phyloP scores from a whole-genome alignment of 2,888 invertebrate genomes.

The Drosophila nigritarsus region DNA sequence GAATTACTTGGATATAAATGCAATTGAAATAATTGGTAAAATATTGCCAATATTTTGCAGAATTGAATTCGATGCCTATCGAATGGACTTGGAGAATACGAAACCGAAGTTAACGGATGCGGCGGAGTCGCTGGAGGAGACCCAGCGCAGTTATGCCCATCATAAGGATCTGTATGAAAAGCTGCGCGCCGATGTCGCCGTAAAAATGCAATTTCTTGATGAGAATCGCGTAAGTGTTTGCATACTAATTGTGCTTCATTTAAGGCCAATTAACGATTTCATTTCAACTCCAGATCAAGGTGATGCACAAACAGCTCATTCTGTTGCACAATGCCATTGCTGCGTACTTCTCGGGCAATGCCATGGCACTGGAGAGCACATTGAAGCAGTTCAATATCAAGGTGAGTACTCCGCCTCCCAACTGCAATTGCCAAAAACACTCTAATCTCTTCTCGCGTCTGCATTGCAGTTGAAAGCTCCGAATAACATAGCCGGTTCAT shows the following conservation, averaged over 20 bases:
- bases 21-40: background rate
- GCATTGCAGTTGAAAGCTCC: conserved; percentile 87
- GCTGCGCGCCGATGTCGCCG: conserved; percentile 95
- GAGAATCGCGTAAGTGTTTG: conserved; percentile 94
- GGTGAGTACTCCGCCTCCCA: conserved; percentile 83
- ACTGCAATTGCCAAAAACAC: background rate
- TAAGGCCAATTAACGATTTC: background rate
- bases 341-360: conserved; percentile 98
- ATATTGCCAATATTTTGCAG: conserved; percentile 84
- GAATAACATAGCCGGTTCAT: conserved; percentile 91
- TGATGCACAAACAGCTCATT: conserved; percentile 98
- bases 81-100: conserved; percentile 95
- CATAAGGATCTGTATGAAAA: conserved; percentile 97
- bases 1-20: background rate
- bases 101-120: conserved; percentile 87
- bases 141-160: conserved; percentile 92
- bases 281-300: conserved; percentile 91
- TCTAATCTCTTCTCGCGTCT: conserved; percentile 7
- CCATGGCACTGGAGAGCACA: conserved; percentile 95
- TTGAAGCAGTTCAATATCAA: conserved; percentile 98
- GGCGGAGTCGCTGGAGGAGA: conserved; percentile 91
- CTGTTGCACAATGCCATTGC: conserved; percentile 98
- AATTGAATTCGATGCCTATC: conserved; percentile 98
- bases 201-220: conserved; percentile 98
- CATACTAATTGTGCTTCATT: background rate